phyloP scores from a whole-genome alignment of 2,888 invertebrate species.

The Scelioninae gen. 2 region DNA sequence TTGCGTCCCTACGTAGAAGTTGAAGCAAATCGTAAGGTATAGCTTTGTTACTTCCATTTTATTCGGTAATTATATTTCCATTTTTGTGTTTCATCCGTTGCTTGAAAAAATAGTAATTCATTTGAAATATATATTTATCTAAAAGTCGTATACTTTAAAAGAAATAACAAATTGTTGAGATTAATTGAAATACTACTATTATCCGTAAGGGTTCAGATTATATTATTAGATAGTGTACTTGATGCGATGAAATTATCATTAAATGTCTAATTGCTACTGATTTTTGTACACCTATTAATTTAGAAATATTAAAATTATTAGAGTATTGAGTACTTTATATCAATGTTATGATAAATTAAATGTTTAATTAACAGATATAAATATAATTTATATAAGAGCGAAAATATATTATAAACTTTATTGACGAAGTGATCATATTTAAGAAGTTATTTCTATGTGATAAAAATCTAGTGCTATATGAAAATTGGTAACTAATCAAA shows the following conservation, averaged over 20 bases:
- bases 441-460: constrained; percentile 54
- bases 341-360: constrained; percentile 55
- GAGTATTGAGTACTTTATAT: constrained; percentile 54
- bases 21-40: constrained; percentile 32
- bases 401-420: constrained; percentile 48
- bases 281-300: constrained; percentile 54
- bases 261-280: constrained; percentile 45
- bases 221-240: constrained; percentile 52
- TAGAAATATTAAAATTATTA: constrained; percentile 47
- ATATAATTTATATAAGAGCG: constrained; percentile 49
- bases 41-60: constrained; percentile 46
- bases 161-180: constrained; percentile 47
- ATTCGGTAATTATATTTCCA: constrained; percentile 16
- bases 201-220: constrained; percentile 49
- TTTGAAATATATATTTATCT: constrained; percentile 39
- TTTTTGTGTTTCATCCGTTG: constrained; percentile 29
- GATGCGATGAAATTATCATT: constrained; percentile 40
- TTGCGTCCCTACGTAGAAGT: constrained; percentile 52
- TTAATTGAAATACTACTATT: constrained; percentile 53
- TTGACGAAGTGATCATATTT: constrained; percentile 41
- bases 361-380: constrained; percentile 48
- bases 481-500: constrained; percentile 41
- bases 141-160: constrained; percentile 38
- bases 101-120: constrained; percentile 14
- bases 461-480: constrained; percentile 44